Base-by-base conservation (phyloP, 2,888 invertebrate genomes). In the Agrypnus murinus region DNA sequence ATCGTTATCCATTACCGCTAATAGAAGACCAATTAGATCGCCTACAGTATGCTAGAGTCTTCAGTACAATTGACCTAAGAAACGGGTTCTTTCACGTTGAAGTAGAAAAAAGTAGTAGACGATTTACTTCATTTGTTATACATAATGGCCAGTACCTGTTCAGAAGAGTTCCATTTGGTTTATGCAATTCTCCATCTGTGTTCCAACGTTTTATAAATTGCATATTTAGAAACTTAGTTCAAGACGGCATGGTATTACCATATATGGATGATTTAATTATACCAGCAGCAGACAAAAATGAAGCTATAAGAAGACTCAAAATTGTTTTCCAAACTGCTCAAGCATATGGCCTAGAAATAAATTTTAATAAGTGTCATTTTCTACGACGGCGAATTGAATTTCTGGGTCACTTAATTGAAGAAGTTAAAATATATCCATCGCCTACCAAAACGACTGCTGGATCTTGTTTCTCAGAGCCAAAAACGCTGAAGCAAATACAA, bases 61-160 rank as follows among this genome's bases (percentile, higher is more conserved):
- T 81, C 75, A 77, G 68, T 71, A 73, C 78, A 1, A 55, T 82
- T 2, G 81, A 83, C 72, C 59, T 82, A 9, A 81, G 80, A 74
- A 79, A 82, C 72, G 81, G 79, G 38, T 84, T 82, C 72, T 81
- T 83, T 32, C 83, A 84, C 73, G 81, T 84, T 10, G 69, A 69
- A 2, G 72, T 84, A 1, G 77, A 79, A n/a, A 64, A 75, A 57
- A 63, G 72, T 1, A 76, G 72, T 32, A 7, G 58, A 1, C 81
- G 81, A 73, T 84, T 83, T 62, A 84, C 84, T 0, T 71, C 85
- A 0, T 85, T 85, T 74, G 82, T 84, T 2, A 82, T 80, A 8
- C 82, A 75, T 5, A 75, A 77, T 72, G 82, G 83, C 14, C 85
- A 83, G 46, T 85, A 76, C 74, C 84, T 86, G 74, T 84, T 85